Base-by-base conservation (phyloP, 2,888 invertebrate species). In the Pristionchus maxplancki region DNA sequence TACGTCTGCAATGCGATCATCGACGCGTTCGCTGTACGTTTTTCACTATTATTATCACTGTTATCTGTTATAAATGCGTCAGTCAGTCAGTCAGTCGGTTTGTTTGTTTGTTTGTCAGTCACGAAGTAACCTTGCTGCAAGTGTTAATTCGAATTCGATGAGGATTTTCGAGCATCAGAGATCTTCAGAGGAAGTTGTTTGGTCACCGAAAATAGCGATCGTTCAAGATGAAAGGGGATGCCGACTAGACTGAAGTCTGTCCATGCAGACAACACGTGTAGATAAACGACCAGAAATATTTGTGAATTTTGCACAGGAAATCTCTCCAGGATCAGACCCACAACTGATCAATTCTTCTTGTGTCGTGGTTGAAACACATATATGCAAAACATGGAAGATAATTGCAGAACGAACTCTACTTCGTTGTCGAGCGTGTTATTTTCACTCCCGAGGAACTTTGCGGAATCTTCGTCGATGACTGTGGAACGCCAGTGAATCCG, bases 361-460 rank as follows among this genome's bases (percentile, higher is more conserved):
- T 9, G 11, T 44, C 11, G 44, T 11, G 6, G 44, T 9, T 20
- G 53, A 53, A 53, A 53, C 53, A 53, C 20, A 53, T 17, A 13
- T 37, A 4, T 20, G 53, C 48, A 48, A 53, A 53, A 53, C 53
- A 53, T 20, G 53, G 17, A 31, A 44, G 3, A 28, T 4, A 24
- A 15, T 34, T 89, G 50, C 67, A 91, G 91, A 90, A 90, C 88
- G 93, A 93, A 88, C 89, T 93, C 28, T 90, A 90, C 8, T 93
- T 92, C 89, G 91, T 92, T 13, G 88, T 93, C 9, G 90, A 90
- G 48, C 85, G 90, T 74, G 90, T 91, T 9, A 90, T 92, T 15
- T 91, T 92, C 89, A 91, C 91, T 15, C 91, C 92, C 15, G 89
- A 90, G 40, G 92, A 93, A 81, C 91, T 93, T 40, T 93, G 93